Conservation (phyloP, 2,888 invertebrate genomes). For the Agonopterix arenella region DNA sequence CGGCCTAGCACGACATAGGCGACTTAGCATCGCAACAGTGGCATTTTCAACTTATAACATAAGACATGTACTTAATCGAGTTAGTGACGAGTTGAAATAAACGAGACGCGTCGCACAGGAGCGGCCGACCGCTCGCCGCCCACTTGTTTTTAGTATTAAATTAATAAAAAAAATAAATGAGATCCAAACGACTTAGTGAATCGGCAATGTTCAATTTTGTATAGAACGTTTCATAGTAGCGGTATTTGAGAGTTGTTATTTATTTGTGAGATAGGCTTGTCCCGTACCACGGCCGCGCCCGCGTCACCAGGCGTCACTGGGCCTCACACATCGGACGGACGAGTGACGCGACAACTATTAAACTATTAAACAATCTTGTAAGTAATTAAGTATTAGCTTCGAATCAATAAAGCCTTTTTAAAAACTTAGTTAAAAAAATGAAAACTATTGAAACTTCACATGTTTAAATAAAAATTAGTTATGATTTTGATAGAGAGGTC, state of each 20-base stretch:
- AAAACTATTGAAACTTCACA: slow-evolving; percentile 71
- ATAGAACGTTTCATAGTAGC: slow-evolving; percentile 75
- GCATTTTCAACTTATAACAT: slow-evolving; percentile 71
- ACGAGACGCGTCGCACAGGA: slow-evolving; percentile 37
- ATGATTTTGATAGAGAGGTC: slow-evolving; percentile 66
- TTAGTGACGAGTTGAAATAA: slow-evolving; percentile 51
- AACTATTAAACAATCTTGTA: slow-evolving; percentile 74
- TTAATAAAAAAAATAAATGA: slow-evolving; percentile 27
- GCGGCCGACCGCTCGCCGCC: slow-evolving; percentile 55
- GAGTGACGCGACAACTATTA: slow-evolving; percentile 54
- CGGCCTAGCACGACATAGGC: slow-evolving; percentile 46
- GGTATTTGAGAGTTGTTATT: slow-evolving; percentile 72
- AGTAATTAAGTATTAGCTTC: slow-evolving; percentile 77
- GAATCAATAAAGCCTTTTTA: slow-evolving; percentile 75
- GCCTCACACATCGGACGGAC: slow-evolving; percentile 19
- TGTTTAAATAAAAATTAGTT: slow-evolving; percentile 67
- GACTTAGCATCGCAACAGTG: slow-evolving; percentile 71
- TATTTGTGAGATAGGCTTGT: slow-evolving; percentile 45
- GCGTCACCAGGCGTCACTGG: slow-evolving; percentile 11
- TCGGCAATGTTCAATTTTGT: slow-evolving; percentile 76
- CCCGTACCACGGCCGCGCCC: slow-evolving; percentile 32
- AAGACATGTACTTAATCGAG: slow-evolving; percentile 70
- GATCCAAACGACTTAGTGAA: slow-evolving; percentile 66
- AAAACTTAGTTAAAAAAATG: slow-evolving; percentile 63
- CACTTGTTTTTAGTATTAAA: slow-evolving; percentile 57